Conservation (phyloP, 2,797 vertebrate species). For the Danio jaintianensis region DNA sequence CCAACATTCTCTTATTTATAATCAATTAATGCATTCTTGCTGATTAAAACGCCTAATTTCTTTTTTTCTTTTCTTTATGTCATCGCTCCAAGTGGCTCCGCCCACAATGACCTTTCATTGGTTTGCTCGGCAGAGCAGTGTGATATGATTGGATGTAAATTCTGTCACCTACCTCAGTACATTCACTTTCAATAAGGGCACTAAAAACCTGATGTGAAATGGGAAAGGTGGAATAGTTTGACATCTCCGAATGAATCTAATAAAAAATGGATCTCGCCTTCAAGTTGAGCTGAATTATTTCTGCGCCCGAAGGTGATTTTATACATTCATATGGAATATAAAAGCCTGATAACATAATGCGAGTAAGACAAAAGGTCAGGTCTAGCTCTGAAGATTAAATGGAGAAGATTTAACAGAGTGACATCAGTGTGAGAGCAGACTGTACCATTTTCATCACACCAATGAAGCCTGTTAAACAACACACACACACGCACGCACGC, state of each 20-base stretch:
- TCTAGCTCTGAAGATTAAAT: slow-evolving; percentile 23
- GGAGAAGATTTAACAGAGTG: slow-evolving; percentile 27
- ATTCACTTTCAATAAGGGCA: neutral
- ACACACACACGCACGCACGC: neutral
- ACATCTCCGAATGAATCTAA: neutral
- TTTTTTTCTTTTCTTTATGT: neutral
- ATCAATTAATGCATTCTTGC: too few relatives aligned
- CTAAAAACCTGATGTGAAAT: neutral
- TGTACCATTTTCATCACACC: slow-evolving; percentile 18
- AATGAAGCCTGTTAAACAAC: slow-evolving; percentile 49
- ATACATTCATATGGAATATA: slow-evolving; percentile 6
- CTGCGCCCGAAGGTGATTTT: neutral
- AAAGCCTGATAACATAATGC: neutral
- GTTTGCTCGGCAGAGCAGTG: neutral
- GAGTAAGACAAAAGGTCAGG: slow-evolving; percentile 18
- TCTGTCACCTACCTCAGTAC: neutral
- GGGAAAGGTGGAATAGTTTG: neutral
- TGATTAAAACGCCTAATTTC: too few relatives aligned
- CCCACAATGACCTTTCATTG: neutral
- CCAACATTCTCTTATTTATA: too few relatives aligned
- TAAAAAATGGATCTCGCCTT: neutral
- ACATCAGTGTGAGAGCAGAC: slow-evolving; percentile 29
- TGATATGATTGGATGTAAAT: slow-evolving; percentile 14
- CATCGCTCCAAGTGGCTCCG: neutral
- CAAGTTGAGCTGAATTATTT: neutral